Evolutionary conservation across 2,888 invertebrate genomes (phyloP).

Genomic region (Drepana falcataria): DNA sequence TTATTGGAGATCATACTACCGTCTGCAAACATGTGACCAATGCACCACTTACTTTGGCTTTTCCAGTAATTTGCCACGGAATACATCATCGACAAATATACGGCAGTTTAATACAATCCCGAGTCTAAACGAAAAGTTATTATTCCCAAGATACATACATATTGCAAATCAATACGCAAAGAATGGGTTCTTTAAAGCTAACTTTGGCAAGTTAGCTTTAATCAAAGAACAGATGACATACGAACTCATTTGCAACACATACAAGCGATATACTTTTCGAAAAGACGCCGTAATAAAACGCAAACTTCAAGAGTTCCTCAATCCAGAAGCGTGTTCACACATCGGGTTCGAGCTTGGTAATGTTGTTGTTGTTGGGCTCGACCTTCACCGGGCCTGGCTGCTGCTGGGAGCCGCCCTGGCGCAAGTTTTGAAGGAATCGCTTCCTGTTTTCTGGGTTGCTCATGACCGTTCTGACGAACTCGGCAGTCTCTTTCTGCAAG

Average conservation of each 20-base stretch:
- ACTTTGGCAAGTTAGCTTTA: too few species aligned
- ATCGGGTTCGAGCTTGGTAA: slow-evolving; percentile 38
- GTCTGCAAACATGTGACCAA: background rate
- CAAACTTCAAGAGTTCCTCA: too few species aligned
- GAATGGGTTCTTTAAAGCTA: too few species aligned
- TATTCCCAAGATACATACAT: too few species aligned
- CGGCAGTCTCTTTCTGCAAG: slow-evolving; percentile 80
- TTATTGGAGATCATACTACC: background rate
- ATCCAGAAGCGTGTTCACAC: slow-evolving; percentile 13
- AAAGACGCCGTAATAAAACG: background rate
- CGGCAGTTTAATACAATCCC: background rate
- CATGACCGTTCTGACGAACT: slow-evolving; percentile 79
- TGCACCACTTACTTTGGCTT: background rate
- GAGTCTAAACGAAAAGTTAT: too few species aligned
- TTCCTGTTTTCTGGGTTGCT: slow-evolving; percentile 68
- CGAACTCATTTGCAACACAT: background rate
- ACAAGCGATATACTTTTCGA: slow-evolving; percentile 1
- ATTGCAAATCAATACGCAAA: background rate
- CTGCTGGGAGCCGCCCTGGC: slow-evolving; percentile 32
- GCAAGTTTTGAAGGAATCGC: slow-evolving; percentile 50
- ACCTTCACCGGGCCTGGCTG: slow-evolving; percentile 1
- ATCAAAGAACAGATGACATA: background rate
- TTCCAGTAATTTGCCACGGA: background rate
- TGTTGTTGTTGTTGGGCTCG: slow-evolving; percentile 25
- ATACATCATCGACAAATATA: background rate